These are phyloP conservation scores for Urocyon cinereoargenteus DNA, from an alignment of 2,797 vertebrate species.

Conservation along the genomic window DNA sequence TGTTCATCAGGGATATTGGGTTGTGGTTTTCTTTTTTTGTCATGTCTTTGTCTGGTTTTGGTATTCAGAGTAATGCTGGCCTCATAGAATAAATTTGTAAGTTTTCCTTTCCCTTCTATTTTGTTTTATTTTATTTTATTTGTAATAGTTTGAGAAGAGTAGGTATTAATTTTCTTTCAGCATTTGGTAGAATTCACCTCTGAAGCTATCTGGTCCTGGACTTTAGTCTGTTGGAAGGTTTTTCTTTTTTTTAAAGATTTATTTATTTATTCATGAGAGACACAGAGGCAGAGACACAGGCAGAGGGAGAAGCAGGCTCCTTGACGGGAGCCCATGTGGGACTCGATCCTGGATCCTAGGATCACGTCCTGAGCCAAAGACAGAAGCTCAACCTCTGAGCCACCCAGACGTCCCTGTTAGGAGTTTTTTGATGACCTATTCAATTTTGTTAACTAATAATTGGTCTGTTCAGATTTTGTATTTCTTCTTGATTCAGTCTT, in stretches of 20 bases:
- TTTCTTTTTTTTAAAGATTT: neutral
- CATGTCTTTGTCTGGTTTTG: neutral
- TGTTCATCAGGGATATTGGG: neutral
- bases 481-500: neutral
- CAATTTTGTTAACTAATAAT: neutral
- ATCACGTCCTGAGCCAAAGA: too few relatives aligned
- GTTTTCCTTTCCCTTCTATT: neutral
- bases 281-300: too few relatives aligned
- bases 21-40: neutral
- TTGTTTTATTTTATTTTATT: too few relatives aligned
- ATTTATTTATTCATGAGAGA: too few relatives aligned
- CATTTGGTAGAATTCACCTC: neutral
- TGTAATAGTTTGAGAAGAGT: neutral
- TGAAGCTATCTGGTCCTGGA: neutral
- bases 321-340: too few relatives aligned
- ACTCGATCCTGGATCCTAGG: too few relatives aligned
- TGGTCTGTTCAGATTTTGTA: neutral
- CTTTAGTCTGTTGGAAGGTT: neutral
- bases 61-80: neutral
- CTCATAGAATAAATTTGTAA: neutral
- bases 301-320: too few relatives aligned
- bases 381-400: too few relatives aligned
- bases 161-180: neutral
- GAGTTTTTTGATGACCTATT: neutral
- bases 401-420: neutral